Conservation (phyloP, 1,140 invertebrate genomes). For the Apocrypta bakeri region DNA sequence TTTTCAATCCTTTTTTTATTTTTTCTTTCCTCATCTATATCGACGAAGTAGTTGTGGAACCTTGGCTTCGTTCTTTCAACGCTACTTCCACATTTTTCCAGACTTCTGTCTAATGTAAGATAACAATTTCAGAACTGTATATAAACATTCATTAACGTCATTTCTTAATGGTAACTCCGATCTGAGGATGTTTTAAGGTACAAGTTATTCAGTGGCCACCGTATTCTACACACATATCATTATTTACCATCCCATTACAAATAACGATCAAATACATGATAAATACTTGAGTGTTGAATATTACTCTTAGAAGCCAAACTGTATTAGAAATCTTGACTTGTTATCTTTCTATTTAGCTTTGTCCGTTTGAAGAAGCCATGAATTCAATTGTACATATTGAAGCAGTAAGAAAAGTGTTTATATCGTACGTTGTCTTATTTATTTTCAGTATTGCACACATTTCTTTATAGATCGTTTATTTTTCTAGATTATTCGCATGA, state of each 20-base stretch:
- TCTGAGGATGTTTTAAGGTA: background rate
- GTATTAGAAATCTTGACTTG: conserved; percentile 45
- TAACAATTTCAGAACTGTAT: conserved; percentile 5
- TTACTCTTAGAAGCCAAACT: conserved; percentile 34
- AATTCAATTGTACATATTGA: conserved; percentile 54
- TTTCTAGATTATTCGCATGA: conserved; percentile 40
- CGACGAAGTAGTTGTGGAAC: conserved; percentile 10
- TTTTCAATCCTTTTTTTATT: conserved; percentile 13
- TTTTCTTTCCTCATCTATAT: conserved; percentile 3
- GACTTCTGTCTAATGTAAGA: background rate
- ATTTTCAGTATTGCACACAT: conserved; percentile 46
- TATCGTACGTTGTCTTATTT: conserved; percentile 53
- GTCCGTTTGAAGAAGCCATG: conserved; percentile 53
- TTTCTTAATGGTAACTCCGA: background rate
- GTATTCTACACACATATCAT: conserved; percentile 1
- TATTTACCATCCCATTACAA: conserved; percentile 27
- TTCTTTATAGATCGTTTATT: conserved; percentile 6
- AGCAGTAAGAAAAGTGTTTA: conserved; percentile 53
- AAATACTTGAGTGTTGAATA: conserved; percentile 6
- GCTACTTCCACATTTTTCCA: background rate
- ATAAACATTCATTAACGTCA: conserved; percentile 1
- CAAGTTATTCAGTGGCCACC: conserved; percentile 40
- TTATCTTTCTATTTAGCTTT: conserved; percentile 54
- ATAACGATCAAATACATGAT: conserved; percentile 38
- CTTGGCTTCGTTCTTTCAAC: background rate